These are phyloP conservation scores for Candoia aspera DNA, from an alignment of 2,113 vertebrate genomes.

Conservation along the genomic window DNA sequence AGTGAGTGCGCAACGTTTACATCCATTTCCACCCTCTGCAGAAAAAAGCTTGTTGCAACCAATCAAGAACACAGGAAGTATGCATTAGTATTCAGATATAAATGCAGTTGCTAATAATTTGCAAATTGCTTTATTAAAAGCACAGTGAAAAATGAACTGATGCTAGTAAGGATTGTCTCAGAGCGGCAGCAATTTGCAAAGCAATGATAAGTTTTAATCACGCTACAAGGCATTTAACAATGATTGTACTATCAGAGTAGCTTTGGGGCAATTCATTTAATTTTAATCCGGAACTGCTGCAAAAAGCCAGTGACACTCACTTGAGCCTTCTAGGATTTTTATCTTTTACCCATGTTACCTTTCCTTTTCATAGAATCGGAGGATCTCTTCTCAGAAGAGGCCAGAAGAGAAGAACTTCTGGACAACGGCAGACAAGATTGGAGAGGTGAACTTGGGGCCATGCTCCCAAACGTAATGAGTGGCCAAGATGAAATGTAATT, in stretches of 20 bases:
- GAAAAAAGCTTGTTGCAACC: constrained; percentile 43
- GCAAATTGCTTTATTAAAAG: constrained; percentile 70
- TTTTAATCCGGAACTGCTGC: background rate
- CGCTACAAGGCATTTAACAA: constrained; percentile 53
- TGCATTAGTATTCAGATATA: constrained; percentile 62
- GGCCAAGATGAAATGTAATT: background rate
- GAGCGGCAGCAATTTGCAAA: constrained; percentile 57
- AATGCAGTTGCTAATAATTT: constrained; percentile 65
- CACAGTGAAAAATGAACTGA: constrained; percentile 59
- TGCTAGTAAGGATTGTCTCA: constrained; percentile 48
- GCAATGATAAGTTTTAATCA: constrained; percentile 58
- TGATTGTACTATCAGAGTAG: constrained; percentile 51
- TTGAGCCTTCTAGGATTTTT: background rate
- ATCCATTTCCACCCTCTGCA: constrained; percentile 45
- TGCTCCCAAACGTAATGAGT: background rate
- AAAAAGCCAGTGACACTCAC: background rate
- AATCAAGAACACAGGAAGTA: constrained; percentile 52
- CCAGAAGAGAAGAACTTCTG: background rate
- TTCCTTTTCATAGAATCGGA: background rate
- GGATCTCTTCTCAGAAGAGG: background rate
- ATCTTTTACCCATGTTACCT: background rate
- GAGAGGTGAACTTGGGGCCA: background rate
- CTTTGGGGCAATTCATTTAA: constrained; percentile 49
- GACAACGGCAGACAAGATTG: background rate
- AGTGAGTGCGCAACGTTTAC: constrained; percentile 58